Percentiles rank a stretch among this genome's conserved stretches.
phyloP scores from a whole-genome alignment of 2,797 vertebrate genomes.

The Nyctibius grandis region DNA sequence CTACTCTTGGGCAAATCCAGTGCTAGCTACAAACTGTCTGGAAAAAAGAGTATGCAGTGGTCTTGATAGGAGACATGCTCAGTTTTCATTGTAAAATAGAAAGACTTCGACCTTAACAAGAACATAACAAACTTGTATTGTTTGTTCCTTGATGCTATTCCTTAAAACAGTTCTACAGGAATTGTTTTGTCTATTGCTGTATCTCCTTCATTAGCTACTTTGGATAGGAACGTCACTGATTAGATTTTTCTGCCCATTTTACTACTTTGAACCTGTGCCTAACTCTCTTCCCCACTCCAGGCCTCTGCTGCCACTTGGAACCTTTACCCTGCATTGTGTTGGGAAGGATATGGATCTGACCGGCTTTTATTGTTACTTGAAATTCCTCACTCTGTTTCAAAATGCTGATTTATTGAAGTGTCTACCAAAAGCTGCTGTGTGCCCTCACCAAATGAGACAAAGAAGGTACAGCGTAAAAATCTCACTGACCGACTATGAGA shows the following conservation, averaged over 20 bases:
- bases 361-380: background rate
- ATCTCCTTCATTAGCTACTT: background rate
- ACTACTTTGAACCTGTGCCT: background rate
- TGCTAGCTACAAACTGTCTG: background rate
- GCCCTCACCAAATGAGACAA: background rate
- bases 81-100: background rate
- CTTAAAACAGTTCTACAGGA: background rate
- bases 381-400: background rate
- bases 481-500: fast-evolving
- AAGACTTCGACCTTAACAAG: background rate
- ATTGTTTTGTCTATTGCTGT: background rate
- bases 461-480: background rate
- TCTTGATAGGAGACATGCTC: background rate
- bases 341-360: background rate
- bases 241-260: background rate
- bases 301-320: background rate
- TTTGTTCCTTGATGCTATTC: background rate
- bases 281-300: background rate
- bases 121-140: background rate
- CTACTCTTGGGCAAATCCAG: background rate
- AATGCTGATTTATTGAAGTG: background rate
- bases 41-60: background rate
- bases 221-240: background rate
- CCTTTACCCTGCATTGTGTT: background rate
- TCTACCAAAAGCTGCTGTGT: background rate